Evolutionary conservation across 1,140 invertebrate species (phyloP).

Genomic region (Aphis gossypii): DNA sequence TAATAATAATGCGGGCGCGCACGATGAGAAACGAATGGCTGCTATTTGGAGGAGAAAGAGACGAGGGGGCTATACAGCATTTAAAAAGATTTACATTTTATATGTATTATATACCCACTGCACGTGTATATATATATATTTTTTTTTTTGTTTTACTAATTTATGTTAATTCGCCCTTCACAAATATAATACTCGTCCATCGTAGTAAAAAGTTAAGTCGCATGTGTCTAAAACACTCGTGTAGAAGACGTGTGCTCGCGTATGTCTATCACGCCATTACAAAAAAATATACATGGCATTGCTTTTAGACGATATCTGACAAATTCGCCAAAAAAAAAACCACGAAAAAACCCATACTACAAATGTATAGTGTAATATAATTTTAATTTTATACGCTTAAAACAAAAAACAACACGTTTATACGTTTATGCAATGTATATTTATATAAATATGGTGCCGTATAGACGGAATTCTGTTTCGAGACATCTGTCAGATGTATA

Average conservation of each 20-base stretch:
- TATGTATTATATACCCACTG: not conserved
- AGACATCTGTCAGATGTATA: slow-evolving; percentile 24
- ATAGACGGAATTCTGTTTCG: not conserved
- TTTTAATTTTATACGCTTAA: not conserved
- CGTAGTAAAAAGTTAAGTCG: slow-evolving; percentile 5
- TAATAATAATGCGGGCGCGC: not conserved
- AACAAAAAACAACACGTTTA: not conserved
- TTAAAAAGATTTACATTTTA: slow-evolving; percentile 42
- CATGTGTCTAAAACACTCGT: not conserved
- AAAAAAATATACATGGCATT: not conserved
- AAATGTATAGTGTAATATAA: not conserved
- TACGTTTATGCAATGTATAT: not conserved
- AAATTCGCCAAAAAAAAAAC: slow-evolving; percentile 16
- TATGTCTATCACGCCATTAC: not conserved
- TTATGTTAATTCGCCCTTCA: slow-evolving; percentile 42
- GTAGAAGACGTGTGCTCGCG: too few species aligned
- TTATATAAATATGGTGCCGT: not conserved
- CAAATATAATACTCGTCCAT: slow-evolving; percentile 1
- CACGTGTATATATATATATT: not conserved
- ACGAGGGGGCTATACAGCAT: not conserved
- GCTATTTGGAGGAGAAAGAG: not conserved
- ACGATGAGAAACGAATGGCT: not conserved
- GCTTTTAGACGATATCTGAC: not conserved
- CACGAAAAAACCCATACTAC: not conserved
- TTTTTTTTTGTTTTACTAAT: slow-evolving; percentile 32